These are phyloP conservation scores for Mythimna ferrago DNA, from an alignment of 2,888 invertebrate genomes.

Conservation along the genomic window DNA sequence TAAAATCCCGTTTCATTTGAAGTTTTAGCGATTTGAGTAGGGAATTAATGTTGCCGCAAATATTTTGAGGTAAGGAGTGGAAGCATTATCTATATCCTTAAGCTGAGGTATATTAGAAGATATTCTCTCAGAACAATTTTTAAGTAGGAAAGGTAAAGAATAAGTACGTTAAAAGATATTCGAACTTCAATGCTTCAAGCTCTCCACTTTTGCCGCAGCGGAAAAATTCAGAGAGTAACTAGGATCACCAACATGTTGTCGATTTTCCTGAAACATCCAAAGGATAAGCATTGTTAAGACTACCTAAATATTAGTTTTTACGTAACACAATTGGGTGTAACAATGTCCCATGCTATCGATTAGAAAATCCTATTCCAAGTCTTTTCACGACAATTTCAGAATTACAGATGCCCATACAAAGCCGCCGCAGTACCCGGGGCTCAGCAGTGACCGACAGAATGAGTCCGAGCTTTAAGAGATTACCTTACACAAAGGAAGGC, in stretches of 20 bases:
- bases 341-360: slow-evolving; percentile 45
- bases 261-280: not conserved
- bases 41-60: not conserved
- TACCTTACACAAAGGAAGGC: slow-evolving; percentile 84
- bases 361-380: slow-evolving; percentile 52
- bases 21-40: not conserved
- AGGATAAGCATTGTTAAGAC: not conserved
- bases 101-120: too few species aligned
- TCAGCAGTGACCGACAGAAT: slow-evolving; percentile 76
- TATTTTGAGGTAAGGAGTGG: not conserved
- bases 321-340: slow-evolving; percentile 18
- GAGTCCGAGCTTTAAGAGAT: slow-evolving; percentile 77
- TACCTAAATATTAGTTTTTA: not conserved
- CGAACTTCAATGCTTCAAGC: too few species aligned
- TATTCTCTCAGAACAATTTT: too few species aligned
- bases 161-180: too few species aligned
- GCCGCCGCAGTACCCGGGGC: slow-evolving; percentile 75
- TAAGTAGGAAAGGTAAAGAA: too few species aligned
- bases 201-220: too few species aligned
- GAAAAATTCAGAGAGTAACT: not conserved
- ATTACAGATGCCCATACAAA: slow-evolving; percentile 89
- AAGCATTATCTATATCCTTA: too few species aligned
- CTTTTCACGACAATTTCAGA: slow-evolving; percentile 70
- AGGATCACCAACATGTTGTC: not conserved
- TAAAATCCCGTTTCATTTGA: not conserved